Percentiles rank a stretch among this genome's conserved stretches.
Conservation (phyloP, 2,797 vertebrate genomes). For the Hypotaenidia philippensis region DNA sequence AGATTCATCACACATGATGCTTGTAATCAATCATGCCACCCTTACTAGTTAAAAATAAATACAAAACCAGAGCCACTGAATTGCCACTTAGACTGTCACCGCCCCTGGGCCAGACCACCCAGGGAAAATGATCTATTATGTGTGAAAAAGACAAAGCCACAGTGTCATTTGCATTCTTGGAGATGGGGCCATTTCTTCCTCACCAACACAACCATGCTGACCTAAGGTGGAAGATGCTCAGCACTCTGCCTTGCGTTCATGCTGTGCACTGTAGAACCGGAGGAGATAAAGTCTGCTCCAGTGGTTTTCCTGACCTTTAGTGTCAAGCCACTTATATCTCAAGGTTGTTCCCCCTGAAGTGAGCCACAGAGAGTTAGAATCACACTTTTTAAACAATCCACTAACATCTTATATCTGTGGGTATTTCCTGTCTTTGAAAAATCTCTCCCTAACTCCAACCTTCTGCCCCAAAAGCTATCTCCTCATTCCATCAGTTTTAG, state of each 20-base stretch:
- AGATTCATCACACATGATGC: not conserved
- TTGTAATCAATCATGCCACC: not conserved
- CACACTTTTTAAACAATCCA: not conserved
- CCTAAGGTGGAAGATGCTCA: not conserved
- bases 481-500: not conserved
- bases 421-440: not conserved
- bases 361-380: not conserved
- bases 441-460: not conserved
- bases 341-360: not conserved
- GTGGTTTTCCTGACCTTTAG: not conserved
- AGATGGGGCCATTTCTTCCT: not conserved
- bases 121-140: not conserved
- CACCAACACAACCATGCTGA: not conserved
- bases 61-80: not conserved
- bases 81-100: not conserved
- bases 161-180: not conserved
- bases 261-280: not conserved
- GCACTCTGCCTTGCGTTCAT: not conserved
- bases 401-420: not conserved
- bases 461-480: not conserved
- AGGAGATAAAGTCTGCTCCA: not conserved
- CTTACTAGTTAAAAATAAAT: not conserved
- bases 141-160: not conserved
- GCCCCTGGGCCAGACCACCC: not conserved
- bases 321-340: not conserved